Evolutionary conservation across 2,888 invertebrate species (phyloP).

Genomic region (Rosalia funebris): DNA sequence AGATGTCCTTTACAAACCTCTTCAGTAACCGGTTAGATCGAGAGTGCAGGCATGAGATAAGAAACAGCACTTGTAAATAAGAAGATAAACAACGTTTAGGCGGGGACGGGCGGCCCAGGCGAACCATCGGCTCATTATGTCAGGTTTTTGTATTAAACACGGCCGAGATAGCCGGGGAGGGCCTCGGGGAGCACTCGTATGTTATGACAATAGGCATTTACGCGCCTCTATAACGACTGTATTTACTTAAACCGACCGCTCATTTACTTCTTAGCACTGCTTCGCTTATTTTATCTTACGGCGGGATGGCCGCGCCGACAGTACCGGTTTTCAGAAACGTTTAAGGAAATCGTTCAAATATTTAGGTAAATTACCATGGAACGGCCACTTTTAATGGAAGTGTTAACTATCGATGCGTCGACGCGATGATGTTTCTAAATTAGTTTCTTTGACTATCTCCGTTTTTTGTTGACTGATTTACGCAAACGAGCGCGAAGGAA

Average conservation of each 20-base stretch:
- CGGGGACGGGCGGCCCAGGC: conserved; percentile 5
- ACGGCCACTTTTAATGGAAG: conserved; percentile 21
- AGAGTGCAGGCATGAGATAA: conserved; percentile 25
- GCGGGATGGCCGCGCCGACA: conserved; percentile 8
- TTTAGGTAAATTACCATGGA: conserved; percentile 15
- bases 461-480: conserved; percentile 13
- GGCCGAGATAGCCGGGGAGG: conserved; percentile 2
- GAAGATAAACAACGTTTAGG: conserved; percentile 28
- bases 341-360: conserved; percentile 11
- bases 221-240: conserved; percentile 51
- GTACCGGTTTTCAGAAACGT: conserved; percentile 19
- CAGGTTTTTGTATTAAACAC: conserved; percentile 27
- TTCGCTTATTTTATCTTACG: conserved; percentile 12
- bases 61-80: conserved; percentile 30
- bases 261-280: conserved; percentile 12
- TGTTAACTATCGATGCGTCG: conserved; percentile 15
- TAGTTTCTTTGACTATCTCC: conserved; percentile 10
- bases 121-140: conserved; percentile 30
- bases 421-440: conserved; percentile 6
- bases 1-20: conserved; percentile 21
- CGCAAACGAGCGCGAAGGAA: conserved; percentile 6
- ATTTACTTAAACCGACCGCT: conserved; percentile 51
- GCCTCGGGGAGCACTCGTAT: conserved; percentile 44
- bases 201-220: conserved; percentile 53
- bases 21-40: conserved; percentile 29